Conservation (phyloP, 2,888 invertebrate genomes). For the Watsonalla cultraria region DNA sequence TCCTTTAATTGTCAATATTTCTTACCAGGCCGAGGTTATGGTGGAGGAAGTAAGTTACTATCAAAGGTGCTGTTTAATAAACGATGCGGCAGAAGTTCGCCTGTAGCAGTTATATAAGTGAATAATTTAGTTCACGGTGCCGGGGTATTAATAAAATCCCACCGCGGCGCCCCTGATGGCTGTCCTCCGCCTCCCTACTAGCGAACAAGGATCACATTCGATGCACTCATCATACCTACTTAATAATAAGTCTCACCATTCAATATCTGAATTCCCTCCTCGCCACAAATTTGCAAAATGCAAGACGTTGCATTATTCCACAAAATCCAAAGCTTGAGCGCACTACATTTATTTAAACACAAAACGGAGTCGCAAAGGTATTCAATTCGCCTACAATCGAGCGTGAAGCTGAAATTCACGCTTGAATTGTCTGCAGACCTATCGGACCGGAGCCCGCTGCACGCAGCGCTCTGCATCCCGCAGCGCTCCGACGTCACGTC, state of each 20-base stretch:
- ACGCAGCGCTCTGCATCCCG: not conserved
- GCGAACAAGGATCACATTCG: no score
- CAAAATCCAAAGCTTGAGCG: conserved; percentile 6
- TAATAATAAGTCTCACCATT: no score
- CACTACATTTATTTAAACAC: conserved; percentile 20
- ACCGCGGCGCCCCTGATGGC: not conserved
- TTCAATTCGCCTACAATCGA: conserved; percentile 17
- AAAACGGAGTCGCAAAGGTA: conserved; percentile 20
- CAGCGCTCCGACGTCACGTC: not conserved
- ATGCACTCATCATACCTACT: no score
- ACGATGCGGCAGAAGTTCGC: no score
- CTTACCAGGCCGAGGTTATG: no score
- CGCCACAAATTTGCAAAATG: conserved; percentile 1
- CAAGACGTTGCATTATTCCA: conserved; percentile 17
- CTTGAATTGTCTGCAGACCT: conserved; percentile 21
- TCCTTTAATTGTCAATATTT: no score
- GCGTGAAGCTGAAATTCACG: conserved; percentile 21
- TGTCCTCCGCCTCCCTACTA: not conserved
- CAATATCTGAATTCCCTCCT: not conserved
- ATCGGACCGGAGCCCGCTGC: conserved; percentile 9
- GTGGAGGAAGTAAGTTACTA: no score
- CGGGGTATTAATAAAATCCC: conserved; percentile 1
- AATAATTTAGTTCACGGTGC: not conserved
- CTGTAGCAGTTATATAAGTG: no score
- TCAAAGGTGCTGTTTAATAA: no score